Conservation (phyloP, 1,140 invertebrate genomes). For the Cydia splendana region DNA sequence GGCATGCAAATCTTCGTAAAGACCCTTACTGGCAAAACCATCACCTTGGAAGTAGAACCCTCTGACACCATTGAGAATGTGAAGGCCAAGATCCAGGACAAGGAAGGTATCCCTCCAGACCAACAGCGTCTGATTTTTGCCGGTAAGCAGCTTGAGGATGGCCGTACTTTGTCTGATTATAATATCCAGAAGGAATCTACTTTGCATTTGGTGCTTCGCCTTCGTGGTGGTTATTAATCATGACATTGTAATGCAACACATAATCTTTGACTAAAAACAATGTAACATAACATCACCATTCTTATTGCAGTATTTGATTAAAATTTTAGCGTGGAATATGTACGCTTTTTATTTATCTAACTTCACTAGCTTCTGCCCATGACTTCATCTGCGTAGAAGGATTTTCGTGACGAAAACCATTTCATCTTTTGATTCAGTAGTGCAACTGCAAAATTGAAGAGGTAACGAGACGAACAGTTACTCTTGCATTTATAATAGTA, state of each 20-base stretch:
- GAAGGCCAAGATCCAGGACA: conserved; percentile 33
- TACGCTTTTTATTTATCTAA: neutral
- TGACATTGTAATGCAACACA: conserved; percentile 37
- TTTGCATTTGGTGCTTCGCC: conserved; percentile 40
- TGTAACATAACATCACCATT: conserved; percentile 31
- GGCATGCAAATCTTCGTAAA: conserved; percentile 86
- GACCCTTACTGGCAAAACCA: conserved; percentile 84
- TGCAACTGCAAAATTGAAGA: too few species aligned
- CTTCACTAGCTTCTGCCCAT: neutral
- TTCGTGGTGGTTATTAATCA: conserved; percentile 44
- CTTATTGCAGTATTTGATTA: conserved; percentile 34
- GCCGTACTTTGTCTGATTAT: conserved; percentile 1
- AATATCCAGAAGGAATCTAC: conserved; percentile 34
- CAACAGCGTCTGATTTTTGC: neutral
- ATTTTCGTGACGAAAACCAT: too few species aligned
- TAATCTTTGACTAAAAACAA: conserved; percentile 14
- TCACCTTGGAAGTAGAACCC: conserved; percentile 37
- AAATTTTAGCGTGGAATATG: conserved; percentile 14
- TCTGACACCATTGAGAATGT: conserved; percentile 36
- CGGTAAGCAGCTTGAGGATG: conserved; percentile 20
- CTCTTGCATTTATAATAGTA: too few species aligned
- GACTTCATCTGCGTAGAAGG: too few species aligned
- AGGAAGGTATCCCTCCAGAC: conserved; percentile 32
- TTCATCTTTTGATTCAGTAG: too few species aligned
- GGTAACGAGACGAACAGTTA: too few species aligned